Percentiles rank a stretch among this genome's conserved stretches.
Conservation (phyloP, 23 tunicate species). For the Clavelina lepadiformis region DNA sequence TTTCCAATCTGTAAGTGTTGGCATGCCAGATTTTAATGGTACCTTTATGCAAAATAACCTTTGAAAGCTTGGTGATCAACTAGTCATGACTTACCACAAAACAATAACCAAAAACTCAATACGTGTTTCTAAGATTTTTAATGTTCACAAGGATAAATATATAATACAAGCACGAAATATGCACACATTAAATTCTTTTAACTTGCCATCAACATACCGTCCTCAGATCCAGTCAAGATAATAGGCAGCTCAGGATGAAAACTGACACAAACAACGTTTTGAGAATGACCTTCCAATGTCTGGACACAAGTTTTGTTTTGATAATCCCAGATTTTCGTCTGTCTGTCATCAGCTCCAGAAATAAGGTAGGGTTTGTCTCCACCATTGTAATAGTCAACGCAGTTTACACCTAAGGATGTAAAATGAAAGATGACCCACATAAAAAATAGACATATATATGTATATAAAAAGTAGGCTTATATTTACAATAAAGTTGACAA, state of each 20-base stretch:
- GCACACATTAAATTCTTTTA: background rate
- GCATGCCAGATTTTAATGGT: conserved; percentile 96
- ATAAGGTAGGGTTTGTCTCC: conserved; percentile 99
- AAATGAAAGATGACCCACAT: background rate
- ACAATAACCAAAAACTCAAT: background rate
- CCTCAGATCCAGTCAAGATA: conserved; percentile 98
- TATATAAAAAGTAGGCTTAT: no score
- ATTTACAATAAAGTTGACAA: no score
- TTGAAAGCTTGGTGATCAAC: background rate
- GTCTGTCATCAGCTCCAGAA: conserved; percentile 97
- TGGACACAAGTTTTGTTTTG: conserved; percentile 99
- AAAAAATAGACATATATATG: no score
- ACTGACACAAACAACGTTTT: conserved; percentile 85
- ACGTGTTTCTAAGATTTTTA: background rate
- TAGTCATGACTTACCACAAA: background rate
- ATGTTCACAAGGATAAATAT: background rate
- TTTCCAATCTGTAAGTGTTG: conserved; percentile 92
- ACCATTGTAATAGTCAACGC: conserved; percentile 98
- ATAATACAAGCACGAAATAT: background rate
- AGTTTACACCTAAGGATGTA: conserved; percentile 73
- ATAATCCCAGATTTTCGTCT: conserved; percentile 98
- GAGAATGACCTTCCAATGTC: conserved; percentile 97
- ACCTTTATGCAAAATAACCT: conserved; percentile 18
- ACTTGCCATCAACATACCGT: conserved; percentile 47
- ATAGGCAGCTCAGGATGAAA: conserved; percentile 99